These are phyloP conservation scores for Passer domesticus DNA, from an alignment of 2,113 vertebrate genomes.

Conservation along the genomic window DNA sequence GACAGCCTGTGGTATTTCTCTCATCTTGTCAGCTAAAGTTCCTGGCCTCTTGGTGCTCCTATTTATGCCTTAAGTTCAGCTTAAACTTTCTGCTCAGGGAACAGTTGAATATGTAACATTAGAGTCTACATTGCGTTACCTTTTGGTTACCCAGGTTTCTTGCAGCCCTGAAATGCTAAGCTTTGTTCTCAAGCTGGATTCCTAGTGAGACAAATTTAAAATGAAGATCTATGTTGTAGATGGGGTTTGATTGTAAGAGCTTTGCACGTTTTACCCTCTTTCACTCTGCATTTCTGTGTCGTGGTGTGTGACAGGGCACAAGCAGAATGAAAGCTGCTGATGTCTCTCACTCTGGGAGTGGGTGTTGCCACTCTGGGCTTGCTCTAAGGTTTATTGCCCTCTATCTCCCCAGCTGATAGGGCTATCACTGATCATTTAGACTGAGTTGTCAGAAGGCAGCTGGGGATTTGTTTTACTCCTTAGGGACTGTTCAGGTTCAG, in stretches of 20 bases:
- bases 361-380: background rate
- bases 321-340: background rate
- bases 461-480: background rate
- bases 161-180: background rate
- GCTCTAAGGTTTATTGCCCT: background rate
- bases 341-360: background rate
- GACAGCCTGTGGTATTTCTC: background rate
- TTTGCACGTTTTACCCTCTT: background rate
- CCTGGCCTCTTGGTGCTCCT: background rate
- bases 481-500: background rate
- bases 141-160: background rate
- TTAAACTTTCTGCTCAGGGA: background rate
- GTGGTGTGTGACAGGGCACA: background rate
- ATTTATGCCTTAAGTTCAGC: background rate
- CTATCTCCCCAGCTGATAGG: background rate
- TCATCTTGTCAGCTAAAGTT: background rate
- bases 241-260: background rate
- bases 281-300: background rate
- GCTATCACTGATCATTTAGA: background rate
- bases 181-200: background rate
- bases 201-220: background rate
- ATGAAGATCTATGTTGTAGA: background rate
- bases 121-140: background rate
- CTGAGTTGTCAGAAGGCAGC: background rate
- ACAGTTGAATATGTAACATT: background rate